Base-by-base conservation (phyloP, 1,140 invertebrate genomes). In the Schlechtendalia chinensis region DNA sequence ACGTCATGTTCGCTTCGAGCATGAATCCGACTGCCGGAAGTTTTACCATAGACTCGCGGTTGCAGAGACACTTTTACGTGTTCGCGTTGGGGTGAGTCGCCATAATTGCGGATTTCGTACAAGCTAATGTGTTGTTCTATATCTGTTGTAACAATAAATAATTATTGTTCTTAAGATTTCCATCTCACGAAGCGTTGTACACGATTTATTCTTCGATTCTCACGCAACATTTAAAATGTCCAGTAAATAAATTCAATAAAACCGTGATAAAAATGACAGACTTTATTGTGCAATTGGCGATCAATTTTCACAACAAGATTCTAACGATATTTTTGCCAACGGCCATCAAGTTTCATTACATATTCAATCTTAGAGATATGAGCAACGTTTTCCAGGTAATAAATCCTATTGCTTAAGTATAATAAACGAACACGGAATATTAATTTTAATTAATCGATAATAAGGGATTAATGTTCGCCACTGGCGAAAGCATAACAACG, bases 11-110 rank as follows among this genome's bases (percentile, higher is more conserved):
- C 86, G 90, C 97, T 14, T 93, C 94, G 10, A 95, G 94, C 84
- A 98, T 98, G 96, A 98, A 98, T 87, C 96, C 96, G 0, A 97
- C 96, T 0, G 94, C 96, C 29, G 96, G 96, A 45, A 96, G 93
- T 82, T 98, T 98, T 84, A 96, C 94, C 5, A 97, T 98, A 58
- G 93, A 97, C 88, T 90, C 95, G 0, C 88, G 96, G 24, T 88
- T 98, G 1, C 95, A 97, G 86, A 88, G 96, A 81, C 96, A 98
- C 86, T 98, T 98, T 86, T 93, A 91, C 83, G 94, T 96, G 6
- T 98, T 98, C 86, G 93, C 96, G 59, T 90, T 96, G 17, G 91
- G 90, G 91, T 92, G 24, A 14, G 54, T 63, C n/a, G n/a, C 12
- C 1, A 12, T 50, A 50, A 1, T 27, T 69, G 5, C 32, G n/a